phyloP scores from a whole-genome alignment of 2,888 invertebrate species.

The Morpho achilles region DNA sequence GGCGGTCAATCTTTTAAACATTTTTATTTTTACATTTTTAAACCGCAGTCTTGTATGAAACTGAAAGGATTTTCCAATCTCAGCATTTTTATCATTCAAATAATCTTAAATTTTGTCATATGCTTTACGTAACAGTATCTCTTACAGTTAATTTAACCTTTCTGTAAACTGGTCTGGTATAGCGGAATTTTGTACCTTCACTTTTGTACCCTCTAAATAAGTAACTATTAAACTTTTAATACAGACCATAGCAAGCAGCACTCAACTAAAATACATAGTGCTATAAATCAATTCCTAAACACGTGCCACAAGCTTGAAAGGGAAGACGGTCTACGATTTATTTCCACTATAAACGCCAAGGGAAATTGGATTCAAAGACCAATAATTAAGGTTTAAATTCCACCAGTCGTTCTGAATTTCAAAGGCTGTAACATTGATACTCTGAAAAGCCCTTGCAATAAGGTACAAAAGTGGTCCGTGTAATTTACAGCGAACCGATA shows the following conservation, averaged over 20 bases:
- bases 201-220: not conserved
- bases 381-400: slow-evolving; percentile 15
- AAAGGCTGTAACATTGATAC: slow-evolving; percentile 34
- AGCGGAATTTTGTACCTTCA: too few species aligned
- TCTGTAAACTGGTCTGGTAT: too few species aligned
- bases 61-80: too few species aligned
- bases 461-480: slow-evolving; percentile 51
- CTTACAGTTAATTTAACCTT: too few species aligned
- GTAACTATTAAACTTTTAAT: slow-evolving; percentile 6
- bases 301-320: slow-evolving; percentile 28
- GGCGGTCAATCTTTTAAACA: too few species aligned
- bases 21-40: too few species aligned
- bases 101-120: too few species aligned
- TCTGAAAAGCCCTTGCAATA: slow-evolving; percentile 45
- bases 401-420: slow-evolving; percentile 14
- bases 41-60: too few species aligned
- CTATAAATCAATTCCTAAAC: slow-evolving; percentile 57
- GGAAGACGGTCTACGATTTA: slow-evolving; percentile 21
- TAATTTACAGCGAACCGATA: slow-evolving; percentile 58
- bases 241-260: slow-evolving; percentile 6
- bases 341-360: slow-evolving; percentile 22
- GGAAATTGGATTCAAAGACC: not conserved
- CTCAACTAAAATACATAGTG: slow-evolving; percentile 18
- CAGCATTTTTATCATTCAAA: too few species aligned
- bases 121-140: too few species aligned